Evolutionary conservation across 2,113 vertebrate genomes (phyloP).

Genomic region (Microcebus tavaratra): DNA sequence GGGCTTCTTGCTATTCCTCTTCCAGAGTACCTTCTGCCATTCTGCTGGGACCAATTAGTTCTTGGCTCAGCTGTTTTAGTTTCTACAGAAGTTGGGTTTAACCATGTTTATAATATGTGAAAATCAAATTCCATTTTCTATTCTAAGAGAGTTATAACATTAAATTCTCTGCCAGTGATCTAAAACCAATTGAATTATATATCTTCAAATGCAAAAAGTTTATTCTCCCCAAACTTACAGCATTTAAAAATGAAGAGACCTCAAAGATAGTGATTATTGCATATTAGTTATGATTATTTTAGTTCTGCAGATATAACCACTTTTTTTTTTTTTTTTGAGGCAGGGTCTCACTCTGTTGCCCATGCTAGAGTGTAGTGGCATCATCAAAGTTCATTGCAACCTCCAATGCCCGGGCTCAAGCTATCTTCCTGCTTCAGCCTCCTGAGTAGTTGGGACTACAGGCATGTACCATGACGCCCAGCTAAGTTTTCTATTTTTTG

Average conservation of each 20-base stretch:
- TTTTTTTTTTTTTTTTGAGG: too few species aligned
- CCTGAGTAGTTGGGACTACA: too few species aligned
- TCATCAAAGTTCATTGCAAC: too few species aligned
- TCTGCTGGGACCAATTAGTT: conserved; percentile 38
- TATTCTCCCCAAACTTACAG: neutral
- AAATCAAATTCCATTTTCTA: conserved; percentile 41
- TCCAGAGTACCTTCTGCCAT: neutral
- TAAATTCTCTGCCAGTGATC: conserved; percentile 34
- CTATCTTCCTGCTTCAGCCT: too few species aligned
- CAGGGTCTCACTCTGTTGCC: too few species aligned
- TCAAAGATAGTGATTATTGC: conserved; percentile 8
- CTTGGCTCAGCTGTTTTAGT: conserved; percentile 42
- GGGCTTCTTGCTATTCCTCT: neutral
- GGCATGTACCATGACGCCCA: too few species aligned
- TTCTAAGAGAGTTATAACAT: conserved; percentile 37
- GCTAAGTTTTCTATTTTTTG: too few species aligned
- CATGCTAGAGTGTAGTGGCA: too few species aligned
- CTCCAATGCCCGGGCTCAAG: too few species aligned
- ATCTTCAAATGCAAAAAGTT: conserved; percentile 14
- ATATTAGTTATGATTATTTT: conserved; percentile 32
- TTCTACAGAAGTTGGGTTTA: conserved; percentile 41
- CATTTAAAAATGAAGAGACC: conserved; percentile 10
- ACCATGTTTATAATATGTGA: conserved; percentile 57
- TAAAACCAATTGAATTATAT: conserved; percentile 9
- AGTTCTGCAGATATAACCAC: neutral